Base-by-base conservation (phyloP, 2,797 vertebrate species). In the Huso huso region DNA sequence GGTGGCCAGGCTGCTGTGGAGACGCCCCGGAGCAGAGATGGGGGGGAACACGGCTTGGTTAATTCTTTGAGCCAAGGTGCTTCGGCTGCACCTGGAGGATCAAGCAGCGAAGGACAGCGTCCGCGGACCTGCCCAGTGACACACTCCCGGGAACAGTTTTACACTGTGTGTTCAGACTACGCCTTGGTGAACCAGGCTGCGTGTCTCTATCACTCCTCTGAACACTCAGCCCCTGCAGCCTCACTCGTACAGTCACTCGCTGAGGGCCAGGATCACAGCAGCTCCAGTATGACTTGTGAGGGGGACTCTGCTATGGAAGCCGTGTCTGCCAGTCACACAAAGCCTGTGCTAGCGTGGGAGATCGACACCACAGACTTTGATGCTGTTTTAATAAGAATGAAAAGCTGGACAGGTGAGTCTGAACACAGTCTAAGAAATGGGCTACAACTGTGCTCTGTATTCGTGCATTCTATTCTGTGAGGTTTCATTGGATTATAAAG, bases 121-220 rank as follows among this genome's bases (percentile, higher is more conserved):
- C 94, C 93, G 0, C 94, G 95, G 92, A 93, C 91, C 72, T 97
- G 95, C 79, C 97, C 95, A 1, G 97, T 98, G 81, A 97, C 95
- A 11, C 95, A 98, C 68, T 95, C 96, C 65, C 79, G 90, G n/a
- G 96, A 99, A 84, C 97, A 95, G 79, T 95, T 98, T 85, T 99
- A 99, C 85, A 97, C 96, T 0, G 93, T 99, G 74, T 99, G 97
- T 78, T 97, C 97, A 0, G 97, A 99, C 79, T 97, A 95, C 70
- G 96, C 96, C n/a, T 91, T 97, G 64, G 91, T 98, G 75, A 97
- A 98, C 84, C 93, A 91, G 84, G 97, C 94, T 3, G 87, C 92
- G 9, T 90, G 92, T 8, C 83, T 94, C 75, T 91, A 88, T 82
- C 87, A 89, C 69, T 88, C 91, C 53, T 74, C 92, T 52, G 84